Evolutionary conservation across 2,797 vertebrate species (phyloP).

Genomic region (Pelodytes ibericus): DNA sequence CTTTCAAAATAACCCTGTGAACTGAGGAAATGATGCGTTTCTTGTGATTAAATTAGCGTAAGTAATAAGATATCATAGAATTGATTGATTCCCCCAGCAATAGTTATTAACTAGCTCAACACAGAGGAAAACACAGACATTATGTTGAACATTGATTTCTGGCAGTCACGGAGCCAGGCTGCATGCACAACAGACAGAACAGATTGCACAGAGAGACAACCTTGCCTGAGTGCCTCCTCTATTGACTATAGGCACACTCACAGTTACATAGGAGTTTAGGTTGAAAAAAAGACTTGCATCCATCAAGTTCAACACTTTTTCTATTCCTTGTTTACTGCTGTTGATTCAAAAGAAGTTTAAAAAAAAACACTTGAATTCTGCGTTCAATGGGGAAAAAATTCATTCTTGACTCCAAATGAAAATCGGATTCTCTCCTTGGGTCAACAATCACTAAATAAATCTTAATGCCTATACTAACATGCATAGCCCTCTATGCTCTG

Average conservation of each 20-base stretch:
- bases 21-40: constrained; percentile 89
- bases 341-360: too few species aligned
- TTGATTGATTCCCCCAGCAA: constrained; percentile 92
- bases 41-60: constrained; percentile 97
- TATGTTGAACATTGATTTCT: constrained; percentile 92
- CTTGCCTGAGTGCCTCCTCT: neutral
- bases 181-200: constrained; percentile 11
- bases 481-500: too few species aligned
- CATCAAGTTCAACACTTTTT: too few species aligned
- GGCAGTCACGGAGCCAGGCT: constrained; percentile 38
- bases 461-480: too few species aligned
- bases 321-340: too few species aligned
- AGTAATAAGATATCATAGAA: constrained; percentile 98
- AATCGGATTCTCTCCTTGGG: too few species aligned
- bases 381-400: too few species aligned
- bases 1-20: constrained; percentile 71
- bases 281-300: too few species aligned
- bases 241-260: neutral
- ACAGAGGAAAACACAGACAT: constrained; percentile 85
- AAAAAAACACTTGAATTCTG: too few species aligned
- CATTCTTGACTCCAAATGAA: too few species aligned
- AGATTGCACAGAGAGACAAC: constrained; percentile 1
- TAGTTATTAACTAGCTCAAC: constrained; percentile 91
- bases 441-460: too few species aligned
- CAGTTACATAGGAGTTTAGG: too few species aligned